Base-by-base conservation (phyloP, 2,888 invertebrate species). In the Amblyjoppa fuscipennis region DNA sequence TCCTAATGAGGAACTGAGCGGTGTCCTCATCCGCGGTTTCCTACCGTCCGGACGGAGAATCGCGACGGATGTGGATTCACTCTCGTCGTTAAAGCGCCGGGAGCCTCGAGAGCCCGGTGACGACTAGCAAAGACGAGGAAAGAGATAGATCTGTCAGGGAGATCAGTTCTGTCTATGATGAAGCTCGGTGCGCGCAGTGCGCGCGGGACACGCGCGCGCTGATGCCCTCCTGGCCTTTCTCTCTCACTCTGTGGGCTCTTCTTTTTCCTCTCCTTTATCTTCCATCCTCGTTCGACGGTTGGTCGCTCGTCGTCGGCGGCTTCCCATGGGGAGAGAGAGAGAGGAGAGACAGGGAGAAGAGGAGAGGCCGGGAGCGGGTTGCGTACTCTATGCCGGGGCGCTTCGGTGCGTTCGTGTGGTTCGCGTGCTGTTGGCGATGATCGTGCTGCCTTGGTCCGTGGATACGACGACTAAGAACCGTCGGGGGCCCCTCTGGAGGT, bases 161-260 rank as follows among this genome's bases (percentile, higher is more conserved):
- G 91, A 93, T 92, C 90, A 90, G 64, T 89, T 90, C 91, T 90
- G 91, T 92, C 92, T 92, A 92, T 92, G 93, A 93, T 90, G 92
- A 92, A 92, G 82, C 92, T 93, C 91, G 90, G 90, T 92, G 92
- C 92, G 92, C 92, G 91, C 93, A 91, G 90, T 91, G 91, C 91
- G 91, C 91, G 87, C 89, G 70, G 70, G 74, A 77, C 84, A 59
- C 78, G 81, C 85, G 80, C 87, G 80, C 89, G 88, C 89, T 89
- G 90, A 89, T 88, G 87, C 89, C 90, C 88, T 89, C 89, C 90
- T 91, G 90, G 90, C 87, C 88, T 34, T 45, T 59, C 53, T 38
- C 68, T 20, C 56, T 9, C 56, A 41, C 16, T 61, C 66, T 25
- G 11, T 31, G 34, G 70, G 20, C 70, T 68, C 64, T 56, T 56